Percentiles rank a stretch among this genome's conserved stretches.
These are phyloP conservation scores for Parasteatoda tepidariorum DNA, from an alignment of 1,140 invertebrate genomes.

Conservation along the genomic window DNA sequence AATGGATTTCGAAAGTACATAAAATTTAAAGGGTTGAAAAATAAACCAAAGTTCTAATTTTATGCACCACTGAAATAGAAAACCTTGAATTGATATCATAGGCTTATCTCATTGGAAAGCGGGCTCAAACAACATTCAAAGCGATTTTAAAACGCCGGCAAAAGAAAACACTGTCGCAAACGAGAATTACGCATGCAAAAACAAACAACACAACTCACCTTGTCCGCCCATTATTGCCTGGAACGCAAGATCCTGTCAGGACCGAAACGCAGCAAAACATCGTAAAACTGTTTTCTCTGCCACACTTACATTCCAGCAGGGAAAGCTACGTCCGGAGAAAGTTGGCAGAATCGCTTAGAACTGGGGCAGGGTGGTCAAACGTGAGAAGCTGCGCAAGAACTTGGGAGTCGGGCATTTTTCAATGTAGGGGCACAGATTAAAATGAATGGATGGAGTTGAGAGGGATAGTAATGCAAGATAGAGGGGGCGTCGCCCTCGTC, in stretches of 20 bases:
- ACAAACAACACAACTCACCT: conserved; percentile 29
- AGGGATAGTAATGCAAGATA: no score
- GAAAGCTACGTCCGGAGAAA: background rate
- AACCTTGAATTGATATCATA: background rate
- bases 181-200: background rate
- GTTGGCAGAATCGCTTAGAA: background rate
- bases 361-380: background rate
- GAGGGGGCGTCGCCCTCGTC: background rate
- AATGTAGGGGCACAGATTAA: background rate
- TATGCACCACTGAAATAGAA: background rate
- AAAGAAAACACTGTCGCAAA: background rate
- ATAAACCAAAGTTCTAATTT: background rate
- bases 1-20: no score
- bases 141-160: no score
- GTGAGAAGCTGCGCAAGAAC: background rate
- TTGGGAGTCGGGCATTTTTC: background rate
- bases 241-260: conserved; percentile 23
- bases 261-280: conserved; percentile 54
- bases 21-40: no score
- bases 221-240: background rate
- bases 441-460: background rate
- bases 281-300: background rate
- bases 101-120: background rate
- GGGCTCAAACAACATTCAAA: no score
- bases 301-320: background rate